Conservation (phyloP, 2,888 invertebrate genomes). For the Muscina levida region DNA sequence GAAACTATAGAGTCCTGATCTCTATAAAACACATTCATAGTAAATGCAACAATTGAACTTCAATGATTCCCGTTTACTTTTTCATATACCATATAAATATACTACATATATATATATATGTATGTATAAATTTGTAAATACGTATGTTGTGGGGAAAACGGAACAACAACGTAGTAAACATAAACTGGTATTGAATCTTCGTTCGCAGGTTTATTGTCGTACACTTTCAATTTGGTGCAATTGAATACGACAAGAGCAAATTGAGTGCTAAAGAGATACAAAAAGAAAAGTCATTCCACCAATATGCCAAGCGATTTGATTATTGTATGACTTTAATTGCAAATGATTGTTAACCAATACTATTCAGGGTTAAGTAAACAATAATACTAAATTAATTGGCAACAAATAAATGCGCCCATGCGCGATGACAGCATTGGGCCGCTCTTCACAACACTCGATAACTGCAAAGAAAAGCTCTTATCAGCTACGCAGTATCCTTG, state of each 20-base stretch:
- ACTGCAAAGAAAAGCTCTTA: slow-evolving; percentile 13
- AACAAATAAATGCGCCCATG: slow-evolving; percentile 20
- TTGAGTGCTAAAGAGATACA: slow-evolving; percentile 66
- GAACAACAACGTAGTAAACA: too few species aligned
- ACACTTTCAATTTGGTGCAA: slow-evolving; percentile 37
- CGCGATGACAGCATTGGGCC: slow-evolving; percentile 2
- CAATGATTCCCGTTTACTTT: too few species aligned
- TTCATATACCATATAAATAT: too few species aligned
- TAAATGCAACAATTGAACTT: too few species aligned
- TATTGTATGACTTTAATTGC: slow-evolving; percentile 63
- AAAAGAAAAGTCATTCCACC: slow-evolving; percentile 59
- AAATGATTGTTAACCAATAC: slow-evolving; percentile 60
- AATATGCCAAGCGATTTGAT: slow-evolving; percentile 64
- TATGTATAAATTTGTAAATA: too few species aligned
- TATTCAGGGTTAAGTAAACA: slow-evolving; percentile 63
- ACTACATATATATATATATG: too few species aligned
- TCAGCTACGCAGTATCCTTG: slow-evolving; percentile 52
- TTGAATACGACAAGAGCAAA: slow-evolving; percentile 64
- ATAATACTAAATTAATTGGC: slow-evolving; percentile 43
- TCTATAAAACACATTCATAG: too few species aligned
- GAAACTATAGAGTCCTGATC: too few species aligned
- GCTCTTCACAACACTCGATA: slow-evolving; percentile 35
- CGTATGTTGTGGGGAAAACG: too few species aligned
- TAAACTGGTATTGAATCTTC: too few species aligned
- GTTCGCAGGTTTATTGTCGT: not conserved